These are phyloP conservation scores for Tolmerus cingulatus DNA, from an alignment of 2,888 invertebrate genomes.

Conservation along the genomic window DNA sequence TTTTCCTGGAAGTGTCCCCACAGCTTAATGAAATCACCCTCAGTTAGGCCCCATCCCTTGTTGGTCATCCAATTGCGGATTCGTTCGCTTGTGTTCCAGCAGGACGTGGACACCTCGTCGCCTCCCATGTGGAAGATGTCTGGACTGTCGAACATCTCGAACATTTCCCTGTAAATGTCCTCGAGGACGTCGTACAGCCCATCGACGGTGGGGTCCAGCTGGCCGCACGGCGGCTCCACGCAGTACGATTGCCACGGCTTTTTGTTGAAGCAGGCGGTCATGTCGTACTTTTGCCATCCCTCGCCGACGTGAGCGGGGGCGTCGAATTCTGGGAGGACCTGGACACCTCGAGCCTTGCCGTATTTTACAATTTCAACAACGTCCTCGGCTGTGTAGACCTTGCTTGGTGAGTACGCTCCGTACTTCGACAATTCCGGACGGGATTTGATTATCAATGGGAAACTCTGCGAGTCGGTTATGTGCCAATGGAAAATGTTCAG, in stretches of 20 bases:
- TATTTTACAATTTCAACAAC: conserved; percentile 72
- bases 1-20: conserved; percentile 78
- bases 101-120: conserved; percentile 74
- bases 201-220: conserved; percentile 77
- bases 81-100: conserved; percentile 78
- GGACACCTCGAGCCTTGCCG: conserved; percentile 78
- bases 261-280: conserved; percentile 75
- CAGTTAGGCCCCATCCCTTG: conserved; percentile 70
- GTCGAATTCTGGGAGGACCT: conserved; percentile 91
- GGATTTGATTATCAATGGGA: conserved; percentile 83
- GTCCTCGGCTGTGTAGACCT: conserved; percentile 69
- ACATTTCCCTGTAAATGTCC: conserved; percentile 80
- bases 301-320: conserved; percentile 90
- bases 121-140: conserved; percentile 91
- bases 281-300: conserved; percentile 79
- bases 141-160: conserved; percentile 64
- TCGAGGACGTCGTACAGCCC: conserved; percentile 73
- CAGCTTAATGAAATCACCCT: conserved; percentile 71
- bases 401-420: conserved; percentile 81
- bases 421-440: conserved; percentile 75
- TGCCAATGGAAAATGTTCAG: conserved; percentile 96
- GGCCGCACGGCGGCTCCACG: conserved; percentile 87
- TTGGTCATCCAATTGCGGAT: conserved; percentile 75
- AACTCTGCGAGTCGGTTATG: conserved; percentile 92
- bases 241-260: conserved; percentile 77